Percentiles rank a stretch among this genome's conserved stretches.
These are phyloP conservation scores for Baronia brevicornis DNA, from an alignment of 2,888 invertebrate genomes.

Conservation along the genomic window DNA sequence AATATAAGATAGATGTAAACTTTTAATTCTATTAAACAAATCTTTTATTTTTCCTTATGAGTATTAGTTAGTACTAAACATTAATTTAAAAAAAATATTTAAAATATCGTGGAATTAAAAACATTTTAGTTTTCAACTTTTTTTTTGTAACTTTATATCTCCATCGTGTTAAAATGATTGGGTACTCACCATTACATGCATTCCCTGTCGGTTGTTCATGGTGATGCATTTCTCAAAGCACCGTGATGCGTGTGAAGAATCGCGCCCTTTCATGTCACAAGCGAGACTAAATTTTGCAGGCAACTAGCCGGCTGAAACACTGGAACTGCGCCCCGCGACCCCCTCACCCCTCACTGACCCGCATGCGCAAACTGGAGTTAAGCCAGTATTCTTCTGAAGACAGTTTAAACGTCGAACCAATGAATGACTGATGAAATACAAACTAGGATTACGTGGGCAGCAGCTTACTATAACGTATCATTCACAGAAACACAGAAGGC, in stretches of 20 bases:
- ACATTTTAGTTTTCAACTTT: too few relatives aligned
- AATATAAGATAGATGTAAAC: too few relatives aligned
- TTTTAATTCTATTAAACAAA: too few relatives aligned
- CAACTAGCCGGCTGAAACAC: conserved; percentile 56
- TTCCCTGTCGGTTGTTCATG: conserved; percentile 79
- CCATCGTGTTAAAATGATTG: too few relatives aligned
- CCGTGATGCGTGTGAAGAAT: conserved; percentile 71
- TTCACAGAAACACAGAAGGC: neutral
- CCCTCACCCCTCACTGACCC: conserved; percentile 22
- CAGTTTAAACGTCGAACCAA: conserved; percentile 26
- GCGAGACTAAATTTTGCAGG: conserved; percentile 62
- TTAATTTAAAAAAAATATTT: too few relatives aligned
- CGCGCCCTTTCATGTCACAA: conserved; percentile 77
- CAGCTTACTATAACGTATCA: neutral
- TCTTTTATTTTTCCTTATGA: too few relatives aligned
- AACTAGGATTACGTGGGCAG: conserved; percentile 18
- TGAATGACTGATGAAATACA: conserved; percentile 39
- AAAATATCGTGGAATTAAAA: too few relatives aligned
- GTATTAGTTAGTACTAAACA: too few relatives aligned
- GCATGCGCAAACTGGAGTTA: conserved; percentile 43
- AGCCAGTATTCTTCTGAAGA: conserved; percentile 33
- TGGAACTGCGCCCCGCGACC: conserved; percentile 38
- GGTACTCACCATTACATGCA: conserved; percentile 69
- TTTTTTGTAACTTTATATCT: too few relatives aligned
- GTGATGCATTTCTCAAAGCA: conserved; percentile 81